A percentile compares a stretch with the other conserved stretches of the same genome.
These are phyloP conservation scores for Parauchenoglanis ngamensis DNA, from an alignment of 2,797 vertebrate genomes.

Conservation along the genomic window DNA sequence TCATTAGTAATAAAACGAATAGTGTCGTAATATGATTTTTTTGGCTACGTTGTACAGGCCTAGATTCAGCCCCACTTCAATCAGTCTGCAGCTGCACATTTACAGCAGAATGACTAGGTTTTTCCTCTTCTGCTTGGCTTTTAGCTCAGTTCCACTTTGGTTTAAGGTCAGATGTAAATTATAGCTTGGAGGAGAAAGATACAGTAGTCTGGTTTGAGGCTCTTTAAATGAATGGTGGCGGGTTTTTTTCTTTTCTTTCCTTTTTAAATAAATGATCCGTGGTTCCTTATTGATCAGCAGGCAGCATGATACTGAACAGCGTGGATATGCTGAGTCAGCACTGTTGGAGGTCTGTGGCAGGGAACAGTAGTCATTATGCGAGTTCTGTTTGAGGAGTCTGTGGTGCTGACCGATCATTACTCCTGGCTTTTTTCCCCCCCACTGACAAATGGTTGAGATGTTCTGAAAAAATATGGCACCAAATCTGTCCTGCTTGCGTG, in stretches of 20 bases:
- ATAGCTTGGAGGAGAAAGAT: conserved; percentile 2
- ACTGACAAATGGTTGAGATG: conserved; percentile 5
- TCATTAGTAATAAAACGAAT: not conserved
- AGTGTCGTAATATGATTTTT: not conserved
- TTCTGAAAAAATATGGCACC: not conserved
- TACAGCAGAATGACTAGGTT: not conserved
- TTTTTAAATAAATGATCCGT: not conserved
- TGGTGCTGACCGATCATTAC: conserved; percentile 4
- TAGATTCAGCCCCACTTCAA: not conserved
- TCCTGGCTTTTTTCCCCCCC: not conserved
- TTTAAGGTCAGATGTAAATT: not conserved
- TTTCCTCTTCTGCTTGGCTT: not conserved
- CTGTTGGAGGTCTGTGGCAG: conserved; percentile 12
- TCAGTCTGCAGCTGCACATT: not conserved
- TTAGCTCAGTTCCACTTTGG: not conserved
- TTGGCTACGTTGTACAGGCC: not conserved
- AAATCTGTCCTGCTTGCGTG: not conserved
- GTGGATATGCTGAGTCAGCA: conserved; percentile 16
- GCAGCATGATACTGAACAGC: not conserved
- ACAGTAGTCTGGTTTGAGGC: not conserved
- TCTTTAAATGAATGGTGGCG: conserved; percentile 2
- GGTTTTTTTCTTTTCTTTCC: not conserved
- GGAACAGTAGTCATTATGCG: conserved; percentile 12
- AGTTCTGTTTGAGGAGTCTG: conserved; percentile 4
- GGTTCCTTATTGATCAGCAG: conserved; percentile 13